Percentiles rank a stretch among this genome's conserved stretches.
phyloP scores from a whole-genome alignment of 2,113 vertebrate species.

The Murina feae region DNA sequence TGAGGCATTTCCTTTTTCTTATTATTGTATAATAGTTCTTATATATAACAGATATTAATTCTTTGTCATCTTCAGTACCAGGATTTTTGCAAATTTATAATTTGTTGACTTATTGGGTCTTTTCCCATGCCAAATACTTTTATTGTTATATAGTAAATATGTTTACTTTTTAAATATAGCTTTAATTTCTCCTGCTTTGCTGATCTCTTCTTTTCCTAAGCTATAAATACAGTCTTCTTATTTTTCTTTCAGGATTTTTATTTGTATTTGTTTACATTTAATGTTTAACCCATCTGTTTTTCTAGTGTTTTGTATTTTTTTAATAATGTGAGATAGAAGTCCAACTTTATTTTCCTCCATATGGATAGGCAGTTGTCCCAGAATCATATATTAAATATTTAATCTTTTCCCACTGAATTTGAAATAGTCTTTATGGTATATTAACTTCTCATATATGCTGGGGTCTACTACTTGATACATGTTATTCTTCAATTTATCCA shows the following conservation, averaged over 20 bases:
- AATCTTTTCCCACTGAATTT: conserved; percentile 27
- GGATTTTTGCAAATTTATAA: background rate
- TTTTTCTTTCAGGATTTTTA: background rate
- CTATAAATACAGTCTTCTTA: background rate
- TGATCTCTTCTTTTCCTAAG: background rate
- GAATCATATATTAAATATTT: conserved; percentile 15
- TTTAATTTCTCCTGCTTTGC: background rate
- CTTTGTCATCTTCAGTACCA: background rate
- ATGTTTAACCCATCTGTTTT: conserved; percentile 2
- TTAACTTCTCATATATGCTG: conserved; percentile 3
- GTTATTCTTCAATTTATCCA: conserved; percentile 23
- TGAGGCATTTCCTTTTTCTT: background rate
- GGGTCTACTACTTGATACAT: background rate
- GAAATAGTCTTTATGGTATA: conserved; percentile 32
- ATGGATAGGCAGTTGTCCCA: conserved; percentile 20
- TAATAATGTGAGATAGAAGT: background rate
- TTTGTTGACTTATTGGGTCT: background rate
- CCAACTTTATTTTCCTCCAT: conserved; percentile 38
- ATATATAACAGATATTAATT: background rate
- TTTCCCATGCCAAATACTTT: conserved; percentile 32
- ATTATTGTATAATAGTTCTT: background rate
- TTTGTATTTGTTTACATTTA: conserved; percentile 41
- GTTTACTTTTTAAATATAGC: background rate
- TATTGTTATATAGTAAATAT: conserved; percentile 23
- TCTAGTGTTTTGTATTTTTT: background rate